Evolutionary conservation across 2,888 invertebrate species (phyloP).

Genomic region (Ditula angustiorana): DNA sequence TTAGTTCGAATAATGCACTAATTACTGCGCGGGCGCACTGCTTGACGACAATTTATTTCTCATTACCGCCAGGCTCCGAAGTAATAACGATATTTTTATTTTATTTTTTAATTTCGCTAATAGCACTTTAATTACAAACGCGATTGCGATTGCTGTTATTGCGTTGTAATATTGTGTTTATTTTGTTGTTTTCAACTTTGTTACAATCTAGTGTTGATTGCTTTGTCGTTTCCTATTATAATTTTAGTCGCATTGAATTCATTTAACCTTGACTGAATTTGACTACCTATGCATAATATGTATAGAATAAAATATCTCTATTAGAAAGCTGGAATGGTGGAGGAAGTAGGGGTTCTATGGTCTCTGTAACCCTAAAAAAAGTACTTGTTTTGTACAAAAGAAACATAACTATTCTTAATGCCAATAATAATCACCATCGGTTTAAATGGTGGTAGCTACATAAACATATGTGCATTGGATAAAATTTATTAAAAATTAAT

Average conservation of each 20-base stretch:
- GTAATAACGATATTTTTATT: constrained; percentile 78
- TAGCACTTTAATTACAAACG: constrained; percentile 80
- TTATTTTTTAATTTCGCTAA: constrained; percentile 77
- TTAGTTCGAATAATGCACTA: constrained; percentile 72
- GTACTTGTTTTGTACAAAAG: too few species aligned
- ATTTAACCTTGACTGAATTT: neutral
- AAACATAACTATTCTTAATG: too few species aligned
- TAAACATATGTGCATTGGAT: too few species aligned
- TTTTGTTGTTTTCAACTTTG: neutral
- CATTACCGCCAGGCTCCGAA: constrained; percentile 67
- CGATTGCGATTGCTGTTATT: constrained; percentile 27
- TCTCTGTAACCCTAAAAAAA: too few species aligned
- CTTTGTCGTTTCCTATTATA: neutral
- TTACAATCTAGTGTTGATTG: neutral
- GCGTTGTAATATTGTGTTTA: constrained; percentile 4
- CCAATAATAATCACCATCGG: too few species aligned
- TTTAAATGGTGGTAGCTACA: too few species aligned
- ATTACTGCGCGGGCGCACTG: constrained; percentile 65
- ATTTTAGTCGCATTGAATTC: neutral
- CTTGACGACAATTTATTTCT: constrained; percentile 83
- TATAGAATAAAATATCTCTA: too few species aligned
- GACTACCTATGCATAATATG: too few species aligned
- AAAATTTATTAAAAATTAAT: too few species aligned
- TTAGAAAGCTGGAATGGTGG: too few species aligned
- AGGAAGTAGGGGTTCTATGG: too few species aligned